Percentiles rank a stretch among this genome's conserved stretches.
phyloP scores from a whole-genome alignment of 1,140 invertebrate genomes.

The Acromyrmex heyeri region DNA sequence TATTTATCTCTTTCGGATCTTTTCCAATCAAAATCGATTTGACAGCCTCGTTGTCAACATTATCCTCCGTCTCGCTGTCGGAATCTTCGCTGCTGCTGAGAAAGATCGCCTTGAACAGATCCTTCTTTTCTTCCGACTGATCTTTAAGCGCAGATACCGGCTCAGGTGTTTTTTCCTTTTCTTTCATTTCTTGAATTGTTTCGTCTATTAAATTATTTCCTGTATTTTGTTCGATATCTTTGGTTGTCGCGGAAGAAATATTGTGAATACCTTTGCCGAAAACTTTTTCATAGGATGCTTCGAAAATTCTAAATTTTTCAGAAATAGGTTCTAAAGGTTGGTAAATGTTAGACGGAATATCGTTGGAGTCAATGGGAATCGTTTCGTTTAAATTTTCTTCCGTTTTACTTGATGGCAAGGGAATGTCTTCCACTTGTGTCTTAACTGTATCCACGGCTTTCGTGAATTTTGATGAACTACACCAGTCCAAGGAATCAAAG shows the following conservation, averaged over 20 bases:
- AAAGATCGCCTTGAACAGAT: constrained; percentile 90
- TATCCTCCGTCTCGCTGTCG: constrained; percentile 84
- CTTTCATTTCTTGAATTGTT: background rate
- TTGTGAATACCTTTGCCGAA: constrained; percentile 71
- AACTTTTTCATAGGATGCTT: constrained; percentile 80
- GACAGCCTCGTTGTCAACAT: constrained; percentile 79
- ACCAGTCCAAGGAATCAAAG: constrained; percentile 90
- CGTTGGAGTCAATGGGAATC: background rate
- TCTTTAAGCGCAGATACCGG: constrained; percentile 32
- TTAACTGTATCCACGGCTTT: constrained; percentile 69
- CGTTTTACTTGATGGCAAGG: constrained; percentile 32
- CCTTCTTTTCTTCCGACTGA: constrained; percentile 87
- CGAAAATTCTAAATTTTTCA: constrained; percentile 79
- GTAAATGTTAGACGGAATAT: constrained; percentile 16
- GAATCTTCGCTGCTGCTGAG: constrained; percentile 88
- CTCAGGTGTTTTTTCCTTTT: background rate
- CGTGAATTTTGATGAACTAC: constrained; percentile 75
- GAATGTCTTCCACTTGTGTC: background rate
- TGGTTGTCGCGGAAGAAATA: background rate
- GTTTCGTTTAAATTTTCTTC: constrained; percentile 28
- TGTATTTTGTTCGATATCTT: constrained; percentile 2
- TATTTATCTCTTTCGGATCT: constrained; percentile 82
- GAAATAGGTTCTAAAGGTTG: constrained; percentile 58
- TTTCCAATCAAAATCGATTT: constrained; percentile 81
- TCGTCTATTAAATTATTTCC: background rate